phyloP scores from a whole-genome alignment of 2,888 invertebrate genomes.

The Megamerina dolium region DNA sequence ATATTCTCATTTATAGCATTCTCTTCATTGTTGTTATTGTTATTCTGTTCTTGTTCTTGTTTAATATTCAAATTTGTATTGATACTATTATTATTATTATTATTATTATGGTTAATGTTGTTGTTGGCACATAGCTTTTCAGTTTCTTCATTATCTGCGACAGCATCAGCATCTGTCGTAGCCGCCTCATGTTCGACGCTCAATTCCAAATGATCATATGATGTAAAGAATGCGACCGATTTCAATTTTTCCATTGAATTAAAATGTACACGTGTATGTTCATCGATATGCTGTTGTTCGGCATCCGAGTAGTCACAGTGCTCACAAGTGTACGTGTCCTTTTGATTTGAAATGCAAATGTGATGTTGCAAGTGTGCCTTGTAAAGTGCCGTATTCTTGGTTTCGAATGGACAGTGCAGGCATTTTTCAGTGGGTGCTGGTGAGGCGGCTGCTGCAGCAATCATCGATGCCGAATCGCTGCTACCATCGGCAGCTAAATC shows the following conservation, averaged over 20 bases:
- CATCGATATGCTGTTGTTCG: conserved; percentile 67
- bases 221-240: conserved; percentile 44
- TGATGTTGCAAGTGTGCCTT: conserved; percentile 73
- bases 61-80: conserved; percentile 18
- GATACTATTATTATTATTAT: conserved; percentile 17
- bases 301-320: conserved; percentile 77
- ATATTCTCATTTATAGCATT: conserved; percentile 38
- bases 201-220: conserved; percentile 44
- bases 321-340: conserved; percentile 62
- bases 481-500: conserved; percentile 34
- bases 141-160: neutral
- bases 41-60: conserved; percentile 22
- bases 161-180: conserved; percentile 6
- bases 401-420: conserved; percentile 74
- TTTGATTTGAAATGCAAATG: conserved; percentile 52
- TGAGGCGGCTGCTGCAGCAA: conserved; percentile 17
- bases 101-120: neutral
- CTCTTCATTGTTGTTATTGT: conserved; percentile 38
- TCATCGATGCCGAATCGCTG: conserved; percentile 27
- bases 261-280: conserved; percentile 77
- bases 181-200: conserved; percentile 31
- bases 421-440: conserved; percentile 51
- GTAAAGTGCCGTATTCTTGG: conserved; percentile 65
- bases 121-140: neutral
- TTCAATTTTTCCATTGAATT: conserved; percentile 41